Evolutionary conservation across 2,888 invertebrate species (phyloP), one percentile per base, ranked within the genome.

Genomic region (Andrena flavipes): DNA sequence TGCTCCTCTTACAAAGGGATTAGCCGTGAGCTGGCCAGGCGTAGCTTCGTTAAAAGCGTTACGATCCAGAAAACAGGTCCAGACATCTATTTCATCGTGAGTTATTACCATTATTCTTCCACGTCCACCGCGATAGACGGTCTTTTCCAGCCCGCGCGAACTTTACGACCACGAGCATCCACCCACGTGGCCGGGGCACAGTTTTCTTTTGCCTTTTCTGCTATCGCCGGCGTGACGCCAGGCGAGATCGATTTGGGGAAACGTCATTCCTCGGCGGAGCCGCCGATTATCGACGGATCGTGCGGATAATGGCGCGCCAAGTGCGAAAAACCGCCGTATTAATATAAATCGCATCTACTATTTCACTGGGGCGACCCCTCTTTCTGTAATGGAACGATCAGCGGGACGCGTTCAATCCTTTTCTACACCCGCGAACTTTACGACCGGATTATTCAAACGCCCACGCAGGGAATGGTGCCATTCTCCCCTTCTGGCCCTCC

Each of bases 361-460:
- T 80, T 71, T 67, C 60, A 42, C 33, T 42, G 13, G 42, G 26
- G 42, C 30, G 42, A 13, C 16, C 42, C 42, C 42, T 42, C 51
- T 54, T 20, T 30, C 16, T 49, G 56, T 72, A 75, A 77, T 75
- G 77, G 84, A 72, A 84, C 63, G 76, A 84, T 84, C 84, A 78
- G 60, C 67, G 72, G 42, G 56, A 33, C 49, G 29, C 59, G 73
- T 30, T 70, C 67, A 71, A 76, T 84, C 74, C 76, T 76, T 84
- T 76, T 72, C 77, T 64, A 74, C 70, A 73, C 76, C 60, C 84
- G 84, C 67, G 75, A 84, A 84, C 84, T 84, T 84, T 84, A 84
- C 75, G 76, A 74, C 69, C 73, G 74, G 84, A 84, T 84, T 84
- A 84, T 84, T 84, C 84, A 74, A 63, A 71, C 84, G 49, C 84